Evolutionary conservation across 2,797 vertebrate genomes (phyloP).

Genomic region (Arnoldichthys spilopterus): DNA sequence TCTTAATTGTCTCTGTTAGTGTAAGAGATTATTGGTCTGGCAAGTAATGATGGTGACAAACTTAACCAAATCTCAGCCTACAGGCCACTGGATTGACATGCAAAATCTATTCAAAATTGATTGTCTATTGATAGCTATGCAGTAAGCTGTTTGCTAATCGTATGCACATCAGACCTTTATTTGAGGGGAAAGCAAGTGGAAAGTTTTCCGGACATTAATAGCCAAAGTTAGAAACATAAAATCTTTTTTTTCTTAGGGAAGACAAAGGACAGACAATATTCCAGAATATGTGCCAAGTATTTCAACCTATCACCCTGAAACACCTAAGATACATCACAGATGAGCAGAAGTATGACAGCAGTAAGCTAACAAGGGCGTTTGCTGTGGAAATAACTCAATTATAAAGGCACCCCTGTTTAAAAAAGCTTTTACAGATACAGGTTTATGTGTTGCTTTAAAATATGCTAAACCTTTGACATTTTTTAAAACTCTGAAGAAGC

Average conservation of each 20-base stretch:
- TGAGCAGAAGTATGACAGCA: constrained; percentile 49
- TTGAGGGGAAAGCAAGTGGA: constrained; percentile 7
- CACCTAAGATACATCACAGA: constrained; percentile 61
- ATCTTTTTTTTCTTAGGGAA: constrained; percentile 27
- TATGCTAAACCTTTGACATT: not conserved
- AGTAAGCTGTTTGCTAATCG: constrained; percentile 48
- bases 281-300: constrained; percentile 56
- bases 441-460: not conserved
- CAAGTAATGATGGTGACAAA: constrained; percentile 21
- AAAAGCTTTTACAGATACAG: no score
- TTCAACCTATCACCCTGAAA: constrained; percentile 52
- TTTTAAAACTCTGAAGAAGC: not conserved
- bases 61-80: constrained; percentile 30
- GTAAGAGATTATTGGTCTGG: constrained; percentile 28
- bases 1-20: constrained; percentile 26
- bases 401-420: not conserved
- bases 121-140: constrained; percentile 54
- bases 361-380: constrained; percentile 39
- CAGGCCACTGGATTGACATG: constrained; percentile 44
- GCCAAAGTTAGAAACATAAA: constrained; percentile 17
- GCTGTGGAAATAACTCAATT: constrained; percentile 24
- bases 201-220: constrained; percentile 33
- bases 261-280: constrained; percentile 55
- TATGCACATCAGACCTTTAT: constrained; percentile 28
- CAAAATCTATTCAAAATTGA: constrained; percentile 53